Conservation (phyloP, 2,888 invertebrate species). For the Anorthoa munda region DNA sequence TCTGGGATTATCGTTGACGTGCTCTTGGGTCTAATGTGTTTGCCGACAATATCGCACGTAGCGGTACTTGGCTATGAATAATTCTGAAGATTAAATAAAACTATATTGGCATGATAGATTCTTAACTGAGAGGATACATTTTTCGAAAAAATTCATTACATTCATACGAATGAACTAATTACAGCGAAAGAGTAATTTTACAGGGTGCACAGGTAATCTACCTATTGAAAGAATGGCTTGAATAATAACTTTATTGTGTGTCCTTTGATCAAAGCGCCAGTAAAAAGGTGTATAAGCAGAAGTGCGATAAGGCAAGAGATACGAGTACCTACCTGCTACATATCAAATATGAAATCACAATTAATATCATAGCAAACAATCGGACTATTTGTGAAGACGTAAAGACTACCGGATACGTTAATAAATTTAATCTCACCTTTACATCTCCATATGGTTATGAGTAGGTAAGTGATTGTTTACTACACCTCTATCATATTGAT, state of each 20-base stretch:
- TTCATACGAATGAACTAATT: too few species aligned
- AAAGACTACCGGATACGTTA: not conserved
- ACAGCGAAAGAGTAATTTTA: too few species aligned
- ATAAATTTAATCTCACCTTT: not conserved
- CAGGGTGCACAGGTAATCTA: too few species aligned
- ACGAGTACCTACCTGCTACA: not conserved
- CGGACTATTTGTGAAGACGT: not conserved
- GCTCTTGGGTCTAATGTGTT: constrained; percentile 4
- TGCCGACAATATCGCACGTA: constrained; percentile 11
- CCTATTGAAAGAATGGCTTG: too few species aligned
- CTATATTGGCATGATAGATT: too few species aligned
- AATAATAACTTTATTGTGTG: too few species aligned
- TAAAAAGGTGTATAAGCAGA: too few species aligned
- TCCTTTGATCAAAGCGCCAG: too few species aligned
- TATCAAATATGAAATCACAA: not conserved
- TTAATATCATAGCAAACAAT: not conserved
- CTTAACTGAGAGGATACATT: too few species aligned
- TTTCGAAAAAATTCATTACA: too few species aligned
- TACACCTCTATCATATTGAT: not conserved
- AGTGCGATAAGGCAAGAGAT: too few species aligned
- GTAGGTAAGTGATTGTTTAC: constrained; percentile 9
- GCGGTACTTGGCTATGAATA: constrained; percentile 17
- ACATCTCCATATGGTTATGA: not conserved
- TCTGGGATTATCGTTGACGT: constrained; percentile 9
- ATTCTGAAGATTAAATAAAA: not conserved